A percentile compares a stretch with the other conserved stretches of the same genome.
Conservation (phyloP, 2,888 invertebrate genomes). For the Sarcophaga carnaria region DNA sequence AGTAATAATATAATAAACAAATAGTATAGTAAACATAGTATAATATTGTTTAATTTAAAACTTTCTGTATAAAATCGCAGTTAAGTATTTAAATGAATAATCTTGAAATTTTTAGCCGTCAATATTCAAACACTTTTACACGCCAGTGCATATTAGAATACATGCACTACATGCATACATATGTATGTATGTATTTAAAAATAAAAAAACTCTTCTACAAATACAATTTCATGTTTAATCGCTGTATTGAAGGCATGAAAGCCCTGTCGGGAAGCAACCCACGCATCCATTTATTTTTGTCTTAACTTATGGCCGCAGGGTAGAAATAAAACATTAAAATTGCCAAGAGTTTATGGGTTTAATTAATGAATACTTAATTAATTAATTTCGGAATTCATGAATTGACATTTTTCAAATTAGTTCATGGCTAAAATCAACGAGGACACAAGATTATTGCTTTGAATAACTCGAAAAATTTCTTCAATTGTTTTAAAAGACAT, state of each 20-base stretch:
- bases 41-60: no score
- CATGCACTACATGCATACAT: neutral
- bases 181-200: neutral
- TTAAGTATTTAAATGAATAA: no score
- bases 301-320: conserved; percentile 72
- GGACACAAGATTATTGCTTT: no score
- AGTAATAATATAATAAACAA: no score
- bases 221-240: conserved; percentile 4
- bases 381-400: conserved; percentile 65
- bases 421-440: no score
- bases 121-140: no score
- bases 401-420: no score
- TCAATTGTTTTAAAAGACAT: no score
- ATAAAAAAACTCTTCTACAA: neutral
- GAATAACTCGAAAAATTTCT: no score
- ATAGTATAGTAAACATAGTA: no score
- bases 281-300: conserved; percentile 29
- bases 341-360: conserved; percentile 71
- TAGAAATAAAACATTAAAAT: neutral
- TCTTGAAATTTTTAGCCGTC: no score
- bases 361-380: conserved; percentile 72
- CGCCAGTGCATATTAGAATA: neutral
- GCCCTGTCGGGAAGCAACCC: neutral
- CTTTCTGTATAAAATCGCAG: no score
- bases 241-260: conserved; percentile 54